A percentile compares a stretch with the other conserved stretches of the same genome.
phyloP scores from a whole-genome alignment of 2,888 invertebrate genomes.

The Tetrapedia diversipes region DNA sequence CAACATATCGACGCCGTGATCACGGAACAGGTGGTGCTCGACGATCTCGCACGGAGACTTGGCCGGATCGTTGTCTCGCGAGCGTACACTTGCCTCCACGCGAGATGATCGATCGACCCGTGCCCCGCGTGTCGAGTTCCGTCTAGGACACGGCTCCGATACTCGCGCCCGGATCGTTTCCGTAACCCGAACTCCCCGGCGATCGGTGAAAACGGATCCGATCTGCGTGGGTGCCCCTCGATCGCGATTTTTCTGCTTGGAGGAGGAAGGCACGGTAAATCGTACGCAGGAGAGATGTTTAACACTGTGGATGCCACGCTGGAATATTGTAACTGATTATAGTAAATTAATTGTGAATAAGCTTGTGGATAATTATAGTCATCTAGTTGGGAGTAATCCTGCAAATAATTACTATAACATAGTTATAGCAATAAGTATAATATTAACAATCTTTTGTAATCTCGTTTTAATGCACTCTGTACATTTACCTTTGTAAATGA shows the following conservation, averaged over 20 bases:
- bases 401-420: too few relatives aligned
- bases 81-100: constrained; percentile 8
- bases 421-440: too few relatives aligned
- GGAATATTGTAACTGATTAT: too few relatives aligned
- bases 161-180: constrained; percentile 49
- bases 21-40: too few relatives aligned
- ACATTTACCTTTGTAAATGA: too few relatives aligned
- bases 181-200: constrained; percentile 54
- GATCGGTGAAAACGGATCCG: constrained; percentile 53
- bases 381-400: too few relatives aligned
- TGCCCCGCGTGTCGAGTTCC: constrained; percentile 52
- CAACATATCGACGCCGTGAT: constrained; percentile 37
- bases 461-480: too few relatives aligned
- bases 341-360: too few relatives aligned
- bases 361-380: too few relatives aligned
- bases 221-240: constrained; percentile 5
- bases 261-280: constrained; percentile 3
- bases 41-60: constrained; percentile 18
- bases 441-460: too few relatives aligned
- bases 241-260: constrained; percentile 7
- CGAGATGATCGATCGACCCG: constrained; percentile 60
- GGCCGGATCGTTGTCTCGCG: constrained; percentile 30
- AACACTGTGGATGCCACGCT: not conserved
- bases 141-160: constrained; percentile 38
- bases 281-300: not conserved